phyloP scores from a whole-genome alignment of 2,113 vertebrate species.

The Entosphenus tridentatus region DNA sequence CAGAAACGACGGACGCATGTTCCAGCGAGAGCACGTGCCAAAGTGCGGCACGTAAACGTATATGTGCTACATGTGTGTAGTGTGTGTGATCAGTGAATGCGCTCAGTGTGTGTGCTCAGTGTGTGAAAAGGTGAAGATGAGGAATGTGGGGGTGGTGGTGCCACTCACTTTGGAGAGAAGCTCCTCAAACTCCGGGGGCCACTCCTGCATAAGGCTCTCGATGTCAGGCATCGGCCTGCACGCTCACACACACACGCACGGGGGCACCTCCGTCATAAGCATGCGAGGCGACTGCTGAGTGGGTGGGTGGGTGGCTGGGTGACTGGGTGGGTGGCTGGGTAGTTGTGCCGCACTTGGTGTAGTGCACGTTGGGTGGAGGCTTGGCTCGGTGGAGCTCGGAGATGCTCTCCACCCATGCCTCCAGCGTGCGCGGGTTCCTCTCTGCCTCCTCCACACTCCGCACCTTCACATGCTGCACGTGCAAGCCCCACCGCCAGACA shows the following conservation, averaged over 20 bases:
- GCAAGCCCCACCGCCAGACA: too few species aligned
- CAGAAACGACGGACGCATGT: too few species aligned
- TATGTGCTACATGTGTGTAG: too few species aligned
- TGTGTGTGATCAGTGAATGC: too few species aligned
- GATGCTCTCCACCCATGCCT: slow-evolving; percentile 54
- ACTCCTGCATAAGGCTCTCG: slow-evolving; percentile 79
- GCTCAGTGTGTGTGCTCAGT: too few species aligned
- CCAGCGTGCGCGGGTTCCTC: slow-evolving; percentile 44
- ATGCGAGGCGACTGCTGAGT: neutral
- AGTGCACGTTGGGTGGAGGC: slow-evolving; percentile 37
- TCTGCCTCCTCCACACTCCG: slow-evolving; percentile 53
- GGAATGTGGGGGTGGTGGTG: neutral
- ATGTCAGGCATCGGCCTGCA: slow-evolving; percentile 62
- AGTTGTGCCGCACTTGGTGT: slow-evolving; percentile 25
- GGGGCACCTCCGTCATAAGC: neutral
- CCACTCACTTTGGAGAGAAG: slow-evolving; percentile 39
- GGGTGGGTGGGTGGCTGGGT: too few species aligned
- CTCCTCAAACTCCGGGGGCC: slow-evolving; percentile 69
- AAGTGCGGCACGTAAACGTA: too few species aligned
- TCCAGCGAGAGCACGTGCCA: too few species aligned
- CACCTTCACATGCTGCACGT: slow-evolving; percentile 42
- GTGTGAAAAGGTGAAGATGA: neutral
- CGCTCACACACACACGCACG: neutral
- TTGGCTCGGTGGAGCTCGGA: slow-evolving; percentile 47
- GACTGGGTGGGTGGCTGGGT: too few species aligned